Evolutionary conservation across 2,113 vertebrate genomes (phyloP), one percentile per base, ranked within the genome.

Genomic region (Lanius ludovicianus): DNA sequence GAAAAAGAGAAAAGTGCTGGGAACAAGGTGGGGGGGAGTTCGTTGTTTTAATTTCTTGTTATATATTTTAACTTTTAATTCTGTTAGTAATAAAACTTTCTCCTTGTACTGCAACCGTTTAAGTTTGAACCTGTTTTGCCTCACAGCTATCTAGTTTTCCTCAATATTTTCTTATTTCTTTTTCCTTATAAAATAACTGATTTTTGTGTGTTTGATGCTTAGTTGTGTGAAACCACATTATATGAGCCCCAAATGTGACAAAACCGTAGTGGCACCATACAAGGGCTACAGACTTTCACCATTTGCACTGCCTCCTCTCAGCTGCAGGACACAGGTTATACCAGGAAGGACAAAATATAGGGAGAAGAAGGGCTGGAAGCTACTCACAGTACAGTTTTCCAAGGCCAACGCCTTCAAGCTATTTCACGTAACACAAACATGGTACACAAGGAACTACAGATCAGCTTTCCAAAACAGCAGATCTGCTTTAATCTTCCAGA

Each of bases 391-490:
- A 31, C 1, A 9, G 30, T 15, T 74, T 70, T 39, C 47, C 39
- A 67, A 67, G 15, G 13, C 49, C 15, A 27, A 22, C 3, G 35
- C 13, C 24, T 69, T 59, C 33, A 25, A 47, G 13, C 2, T 6
- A 30, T 17, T 65, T 62, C 73, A 9, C 0, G 0, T 5, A 18
- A 56, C 17, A 7, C 3, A 12, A 69, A 13, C 6, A 3, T 1
- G 7, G 15, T 47, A 10, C 4, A 3, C 12, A 1, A 5, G 7
- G 22, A 65, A 23, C 25, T 11, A 5, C 18, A 25, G 41, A 56
- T 33, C 24, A 17, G 20, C 62, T 70, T 73, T 68, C 35, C 49
- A 42, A 7, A 25, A 15, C 39, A 83, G 56, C 4, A 47, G 39
- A 46, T 6, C 25, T 82, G 7, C 39, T 83, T 68, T 25, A 14